Evolutionary conservation across 1,140 invertebrate species (phyloP).

Genomic region (Caerostris extrusa): DNA sequence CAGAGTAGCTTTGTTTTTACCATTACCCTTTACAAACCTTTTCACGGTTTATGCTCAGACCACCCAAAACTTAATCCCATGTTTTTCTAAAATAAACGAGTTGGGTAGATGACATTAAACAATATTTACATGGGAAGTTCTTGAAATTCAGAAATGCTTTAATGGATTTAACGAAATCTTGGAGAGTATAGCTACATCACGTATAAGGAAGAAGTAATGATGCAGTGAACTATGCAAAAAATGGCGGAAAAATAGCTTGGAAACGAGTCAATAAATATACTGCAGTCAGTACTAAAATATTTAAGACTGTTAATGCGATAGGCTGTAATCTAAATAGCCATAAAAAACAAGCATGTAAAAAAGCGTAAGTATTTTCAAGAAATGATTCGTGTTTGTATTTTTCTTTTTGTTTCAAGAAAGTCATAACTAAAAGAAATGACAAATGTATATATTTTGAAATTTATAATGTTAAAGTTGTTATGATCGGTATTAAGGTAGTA

Average conservation of each 20-base stretch:
- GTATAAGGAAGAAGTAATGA: not conserved
- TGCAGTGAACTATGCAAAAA: conserved; percentile 1
- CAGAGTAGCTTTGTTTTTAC: not conserved
- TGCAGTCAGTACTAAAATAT: not conserved
- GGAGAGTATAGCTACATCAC: not conserved
- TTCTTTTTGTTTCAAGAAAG: not conserved
- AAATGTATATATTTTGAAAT: too few relatives aligned
- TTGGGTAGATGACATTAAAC: not conserved
- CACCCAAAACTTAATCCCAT: not conserved
- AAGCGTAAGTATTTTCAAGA: not conserved
- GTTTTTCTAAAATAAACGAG: conserved; percentile 21
- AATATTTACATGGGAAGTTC: conserved; percentile 47
- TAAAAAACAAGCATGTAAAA: not conserved
- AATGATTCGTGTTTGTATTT: not conserved
- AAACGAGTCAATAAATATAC: not conserved
- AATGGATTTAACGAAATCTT: not conserved
- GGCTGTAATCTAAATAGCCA: not conserved
- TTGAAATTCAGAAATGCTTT: not conserved
- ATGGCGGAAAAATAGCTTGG: not conserved
- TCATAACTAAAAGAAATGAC: too few relatives aligned
- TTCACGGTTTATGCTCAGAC: not conserved
- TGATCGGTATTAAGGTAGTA: too few relatives aligned
- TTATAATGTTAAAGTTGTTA: too few relatives aligned
- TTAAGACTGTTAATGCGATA: not conserved
- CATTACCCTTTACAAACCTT: not conserved